Conservation (phyloP, 2,113 vertebrate genomes). For the Lophochroa leadbeateri region DNA sequence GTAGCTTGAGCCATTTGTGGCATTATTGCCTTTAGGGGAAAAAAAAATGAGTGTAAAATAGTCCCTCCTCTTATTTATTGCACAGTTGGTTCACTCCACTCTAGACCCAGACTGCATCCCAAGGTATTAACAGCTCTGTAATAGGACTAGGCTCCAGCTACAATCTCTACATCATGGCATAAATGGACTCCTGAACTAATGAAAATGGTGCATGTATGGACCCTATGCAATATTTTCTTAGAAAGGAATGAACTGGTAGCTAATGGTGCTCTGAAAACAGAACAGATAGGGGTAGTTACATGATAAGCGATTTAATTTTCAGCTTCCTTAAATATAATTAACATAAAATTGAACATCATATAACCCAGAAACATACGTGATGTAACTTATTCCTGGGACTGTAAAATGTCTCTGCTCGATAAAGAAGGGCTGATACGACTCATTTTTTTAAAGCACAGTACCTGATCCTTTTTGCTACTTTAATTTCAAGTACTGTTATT, state of each 20-base stretch:
- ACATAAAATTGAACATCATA: background rate
- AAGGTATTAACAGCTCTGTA: background rate
- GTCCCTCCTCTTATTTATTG: background rate
- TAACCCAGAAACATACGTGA: background rate
- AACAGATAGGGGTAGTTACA: background rate
- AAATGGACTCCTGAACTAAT: background rate
- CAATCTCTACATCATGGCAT: fast-evolving
- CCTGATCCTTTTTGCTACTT: background rate
- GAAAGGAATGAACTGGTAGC: background rate
- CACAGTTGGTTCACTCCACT: background rate
- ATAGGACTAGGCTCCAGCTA: background rate
- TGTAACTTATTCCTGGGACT: background rate
- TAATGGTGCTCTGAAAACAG: background rate
- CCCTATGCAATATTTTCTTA: background rate
- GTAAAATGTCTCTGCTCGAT: background rate
- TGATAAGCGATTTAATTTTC: background rate
- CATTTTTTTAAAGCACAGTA: background rate
- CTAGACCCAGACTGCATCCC: background rate
- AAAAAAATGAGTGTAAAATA: background rate
- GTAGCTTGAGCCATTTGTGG: background rate
- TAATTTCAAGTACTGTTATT: background rate
- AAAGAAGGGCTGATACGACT: background rate
- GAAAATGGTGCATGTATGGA: background rate
- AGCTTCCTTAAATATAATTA: background rate
- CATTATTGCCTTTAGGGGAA: background rate